These are phyloP conservation scores for Thripadectes ignobilis DNA, from an alignment of 2,797 vertebrate genomes.

Conservation along the genomic window DNA sequence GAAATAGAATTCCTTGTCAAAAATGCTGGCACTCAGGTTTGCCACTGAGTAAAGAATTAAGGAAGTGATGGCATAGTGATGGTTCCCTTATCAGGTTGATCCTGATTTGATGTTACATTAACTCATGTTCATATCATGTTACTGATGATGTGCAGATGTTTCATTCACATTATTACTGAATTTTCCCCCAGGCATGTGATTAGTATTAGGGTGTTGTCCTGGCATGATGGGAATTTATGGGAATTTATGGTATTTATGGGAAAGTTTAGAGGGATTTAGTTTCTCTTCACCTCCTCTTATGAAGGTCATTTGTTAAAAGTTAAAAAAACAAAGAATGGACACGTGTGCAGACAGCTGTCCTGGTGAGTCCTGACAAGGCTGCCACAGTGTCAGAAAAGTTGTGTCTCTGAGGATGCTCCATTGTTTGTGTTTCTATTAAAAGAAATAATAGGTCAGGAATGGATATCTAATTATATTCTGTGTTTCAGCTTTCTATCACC, in stretches of 20 bases:
- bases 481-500: background rate
- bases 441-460: background rate
- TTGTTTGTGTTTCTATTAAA: background rate
- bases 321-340: too few species aligned
- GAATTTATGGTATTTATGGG: background rate
- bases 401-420: background rate
- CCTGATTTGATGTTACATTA: background rate
- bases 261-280: background rate
- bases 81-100: background rate
- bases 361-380: background rate
- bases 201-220: background rate
- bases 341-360: background rate
- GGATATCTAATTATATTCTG: background rate
- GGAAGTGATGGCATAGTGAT: background rate
- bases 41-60: background rate
- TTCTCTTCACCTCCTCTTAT: background rate
- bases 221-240: background rate
- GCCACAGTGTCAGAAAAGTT: background rate
- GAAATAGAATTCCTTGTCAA: background rate
- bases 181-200: background rate
- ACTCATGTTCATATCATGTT: background rate
- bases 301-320: background rate
- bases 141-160: background rate
- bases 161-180: background rate
- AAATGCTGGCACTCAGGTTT: background rate